Conservation (phyloP, 2,113 vertebrate genomes). For the Catagonus wagneri region DNA sequence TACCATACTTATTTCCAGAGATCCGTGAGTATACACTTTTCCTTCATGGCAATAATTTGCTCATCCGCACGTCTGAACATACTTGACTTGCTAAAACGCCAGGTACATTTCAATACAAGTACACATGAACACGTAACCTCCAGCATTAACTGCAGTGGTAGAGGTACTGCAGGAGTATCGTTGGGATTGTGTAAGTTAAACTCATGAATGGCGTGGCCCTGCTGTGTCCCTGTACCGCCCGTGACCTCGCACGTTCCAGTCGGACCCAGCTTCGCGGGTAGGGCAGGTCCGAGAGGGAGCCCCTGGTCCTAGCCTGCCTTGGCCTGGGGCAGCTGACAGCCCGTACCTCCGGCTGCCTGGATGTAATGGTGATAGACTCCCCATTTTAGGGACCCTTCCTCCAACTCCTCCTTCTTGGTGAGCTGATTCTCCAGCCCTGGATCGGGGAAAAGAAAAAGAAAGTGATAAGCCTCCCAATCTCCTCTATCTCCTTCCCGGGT, state of each 20-base stretch:
- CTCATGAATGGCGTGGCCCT: rapidly evolving
- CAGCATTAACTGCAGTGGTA: rapidly evolving
- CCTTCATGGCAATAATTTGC: no score
- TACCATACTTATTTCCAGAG: neutral
- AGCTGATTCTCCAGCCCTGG: conserved; percentile 59
- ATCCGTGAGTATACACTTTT: neutral
- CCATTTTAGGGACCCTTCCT: conserved; percentile 52
- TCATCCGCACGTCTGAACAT: neutral
- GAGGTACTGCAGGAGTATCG: neutral
- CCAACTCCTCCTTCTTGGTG: conserved; percentile 40
- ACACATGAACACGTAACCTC: neutral
- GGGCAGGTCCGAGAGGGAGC: neutral
- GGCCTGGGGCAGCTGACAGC: no score
- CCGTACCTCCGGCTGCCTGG: conserved; percentile 53
- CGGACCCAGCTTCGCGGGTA: neutral
- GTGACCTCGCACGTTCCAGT: neutral
- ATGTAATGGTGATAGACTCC: conserved; percentile 57
- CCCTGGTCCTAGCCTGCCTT: neutral
- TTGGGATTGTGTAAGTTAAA: no score
- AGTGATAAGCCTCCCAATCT: no score
- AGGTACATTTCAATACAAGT: neutral
- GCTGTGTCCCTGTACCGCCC: neutral
- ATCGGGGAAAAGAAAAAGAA: neutral
- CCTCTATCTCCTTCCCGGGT: no score
- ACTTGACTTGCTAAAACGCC: neutral